Conservation (phyloP, 2,797 vertebrate genomes). For the Masticophis lateralis region DNA sequence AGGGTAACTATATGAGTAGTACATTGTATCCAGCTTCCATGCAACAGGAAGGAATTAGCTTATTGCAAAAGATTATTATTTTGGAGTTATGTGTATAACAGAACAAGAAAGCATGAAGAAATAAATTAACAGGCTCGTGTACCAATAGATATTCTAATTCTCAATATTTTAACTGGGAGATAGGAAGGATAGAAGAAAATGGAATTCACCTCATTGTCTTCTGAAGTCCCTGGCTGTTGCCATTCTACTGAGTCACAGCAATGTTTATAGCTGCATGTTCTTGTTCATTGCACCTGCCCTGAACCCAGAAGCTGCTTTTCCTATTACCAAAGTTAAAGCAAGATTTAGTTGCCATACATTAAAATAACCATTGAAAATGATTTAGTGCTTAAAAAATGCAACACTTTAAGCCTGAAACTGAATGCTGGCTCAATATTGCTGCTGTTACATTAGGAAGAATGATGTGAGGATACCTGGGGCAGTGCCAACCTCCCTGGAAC, state of each 20-base stretch:
- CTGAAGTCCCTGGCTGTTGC: background rate
- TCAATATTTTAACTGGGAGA: background rate
- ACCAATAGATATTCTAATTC: background rate
- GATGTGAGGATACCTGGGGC: background rate
- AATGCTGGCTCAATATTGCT: background rate
- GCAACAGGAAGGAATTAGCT: background rate
- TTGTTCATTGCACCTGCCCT: background rate
- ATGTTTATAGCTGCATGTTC: no score
- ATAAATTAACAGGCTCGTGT: background rate
- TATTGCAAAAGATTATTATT: background rate
- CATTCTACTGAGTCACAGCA: background rate
- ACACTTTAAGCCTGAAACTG: background rate
- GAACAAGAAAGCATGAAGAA: background rate
- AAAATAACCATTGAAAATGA: background rate
- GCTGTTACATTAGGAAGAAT: background rate
- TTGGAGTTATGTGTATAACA: background rate
- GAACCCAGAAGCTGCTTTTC: background rate
- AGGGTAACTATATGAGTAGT: background rate
- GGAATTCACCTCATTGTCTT: background rate
- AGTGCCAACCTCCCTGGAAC: background rate
- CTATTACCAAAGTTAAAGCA: background rate
- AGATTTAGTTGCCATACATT: background rate
- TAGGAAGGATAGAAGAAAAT: background rate
- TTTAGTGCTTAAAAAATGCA: background rate
- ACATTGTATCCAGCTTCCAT: background rate